Evolutionary conservation across 2,113 vertebrate genomes (phyloP).

Genomic region (Dipodomys spectabilis): DNA sequence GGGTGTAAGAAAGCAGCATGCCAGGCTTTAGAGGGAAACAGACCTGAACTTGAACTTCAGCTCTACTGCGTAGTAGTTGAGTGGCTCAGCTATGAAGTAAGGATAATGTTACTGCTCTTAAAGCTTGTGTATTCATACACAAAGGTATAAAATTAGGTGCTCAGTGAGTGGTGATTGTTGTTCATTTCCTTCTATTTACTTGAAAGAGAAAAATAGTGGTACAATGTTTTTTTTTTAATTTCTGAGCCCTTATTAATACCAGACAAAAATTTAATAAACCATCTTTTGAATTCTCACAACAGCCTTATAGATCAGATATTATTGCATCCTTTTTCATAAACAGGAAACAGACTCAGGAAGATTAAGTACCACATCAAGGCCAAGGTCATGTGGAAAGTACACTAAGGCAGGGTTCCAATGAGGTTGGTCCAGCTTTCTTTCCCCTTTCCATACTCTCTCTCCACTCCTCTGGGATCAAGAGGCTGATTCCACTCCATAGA

Average conservation of each 20-base stretch:
- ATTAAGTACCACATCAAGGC: neutral
- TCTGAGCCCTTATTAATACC: neutral
- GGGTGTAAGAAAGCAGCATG: neutral
- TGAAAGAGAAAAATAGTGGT: neutral
- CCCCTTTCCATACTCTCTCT: neutral
- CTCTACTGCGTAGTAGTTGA: neutral
- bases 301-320: neutral
- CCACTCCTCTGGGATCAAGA: neutral
- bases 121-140: neutral
- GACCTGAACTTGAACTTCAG: neutral
- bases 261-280: neutral
- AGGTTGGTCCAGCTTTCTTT: neutral
- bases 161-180: neutral
- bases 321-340: neutral
- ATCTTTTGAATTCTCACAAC: neutral
- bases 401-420: neutral
- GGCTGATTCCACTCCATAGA: constrained; percentile 18
- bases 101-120: neutral
- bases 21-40: neutral
- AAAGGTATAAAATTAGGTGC: neutral
- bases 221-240: neutral
- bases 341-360: neutral
- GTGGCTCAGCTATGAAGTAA: neutral
- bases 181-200: neutral
- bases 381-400: neutral